Conservation (phyloP, 1,140 invertebrate species). For the Drosophila orena region DNA sequence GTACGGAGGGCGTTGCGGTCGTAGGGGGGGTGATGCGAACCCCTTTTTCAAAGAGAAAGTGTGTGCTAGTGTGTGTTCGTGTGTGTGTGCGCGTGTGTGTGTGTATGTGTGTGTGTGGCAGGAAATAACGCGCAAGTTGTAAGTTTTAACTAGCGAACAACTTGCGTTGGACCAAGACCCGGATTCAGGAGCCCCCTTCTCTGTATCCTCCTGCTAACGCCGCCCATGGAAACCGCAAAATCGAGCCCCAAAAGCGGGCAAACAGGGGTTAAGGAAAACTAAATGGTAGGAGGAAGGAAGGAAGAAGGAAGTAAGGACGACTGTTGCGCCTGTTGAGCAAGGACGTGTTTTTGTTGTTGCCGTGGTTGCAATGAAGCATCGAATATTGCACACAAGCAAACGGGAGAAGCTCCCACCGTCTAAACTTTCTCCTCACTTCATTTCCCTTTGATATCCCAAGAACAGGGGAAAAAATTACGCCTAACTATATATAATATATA, state of each 20-base stretch:
- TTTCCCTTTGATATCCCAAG: constrained; percentile 1
- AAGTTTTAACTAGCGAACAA: constrained; percentile 80
- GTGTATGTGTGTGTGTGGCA: constrained; percentile 65
- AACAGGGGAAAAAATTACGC: background rate
- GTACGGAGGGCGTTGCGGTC: constrained; percentile 78
- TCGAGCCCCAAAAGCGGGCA: background rate
- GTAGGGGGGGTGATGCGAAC: background rate
- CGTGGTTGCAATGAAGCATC: constrained; percentile 81
- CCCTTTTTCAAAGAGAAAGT: background rate
- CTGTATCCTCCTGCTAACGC: background rate
- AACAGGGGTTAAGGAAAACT: background rate
- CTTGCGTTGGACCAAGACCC: constrained; percentile 36
- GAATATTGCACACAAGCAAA: constrained; percentile 66
- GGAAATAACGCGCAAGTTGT: constrained; percentile 82
- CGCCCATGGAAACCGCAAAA: constrained; percentile 32
- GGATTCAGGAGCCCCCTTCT: constrained; percentile 3
- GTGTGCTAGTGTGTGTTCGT: constrained; percentile 24
- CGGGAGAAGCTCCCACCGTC: background rate
- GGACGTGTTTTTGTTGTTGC: constrained; percentile 51
- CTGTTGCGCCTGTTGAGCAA: constrained; percentile 68
- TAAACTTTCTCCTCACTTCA: background rate
- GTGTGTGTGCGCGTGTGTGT: constrained; percentile 64
- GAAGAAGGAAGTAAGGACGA: constrained; percentile 20
- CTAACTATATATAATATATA: background rate
- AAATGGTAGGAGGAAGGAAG: background rate